Percentiles rank a stretch among this genome's conserved stretches.
Evolutionary conservation across 2,113 vertebrate species (phyloP).

Genomic region (Corythaixoides concolor): DNA sequence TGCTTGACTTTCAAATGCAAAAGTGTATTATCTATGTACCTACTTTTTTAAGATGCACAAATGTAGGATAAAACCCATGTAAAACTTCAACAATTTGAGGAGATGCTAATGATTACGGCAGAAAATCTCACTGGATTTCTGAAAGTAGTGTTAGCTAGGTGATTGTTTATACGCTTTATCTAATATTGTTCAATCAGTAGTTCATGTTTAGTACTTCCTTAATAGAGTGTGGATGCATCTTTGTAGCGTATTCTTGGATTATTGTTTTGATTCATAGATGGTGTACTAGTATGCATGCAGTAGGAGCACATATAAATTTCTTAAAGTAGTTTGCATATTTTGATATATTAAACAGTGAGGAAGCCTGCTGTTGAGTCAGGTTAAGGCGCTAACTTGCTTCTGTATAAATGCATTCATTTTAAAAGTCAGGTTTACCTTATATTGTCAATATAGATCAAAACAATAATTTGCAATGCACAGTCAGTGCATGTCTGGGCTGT

Average conservation of each 20-base stretch:
- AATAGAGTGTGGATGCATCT: background rate
- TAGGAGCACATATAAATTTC: background rate
- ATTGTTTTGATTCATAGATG: background rate
- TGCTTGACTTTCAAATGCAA: background rate
- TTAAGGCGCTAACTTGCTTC: background rate
- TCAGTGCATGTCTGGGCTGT: background rate
- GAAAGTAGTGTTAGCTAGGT: background rate
- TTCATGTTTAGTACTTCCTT: background rate
- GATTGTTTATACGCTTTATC: background rate
- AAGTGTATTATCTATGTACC: background rate
- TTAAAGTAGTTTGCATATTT: background rate
- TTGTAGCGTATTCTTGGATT: background rate
- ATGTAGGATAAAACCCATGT: background rate
- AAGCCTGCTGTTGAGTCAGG: background rate
- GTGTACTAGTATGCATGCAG: background rate
- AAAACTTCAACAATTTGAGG: background rate
- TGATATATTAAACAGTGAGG: background rate
- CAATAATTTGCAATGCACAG: slow-evolving; percentile 29
- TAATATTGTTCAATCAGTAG: background rate
- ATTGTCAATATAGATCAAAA: slow-evolving; percentile 47
- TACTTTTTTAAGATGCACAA: background rate
- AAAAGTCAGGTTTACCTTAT: slow-evolving; percentile 15
- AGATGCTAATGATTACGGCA: background rate
- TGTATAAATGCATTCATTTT: background rate
- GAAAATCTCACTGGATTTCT: background rate